These are phyloP conservation scores for Alethe castanea DNA, from an alignment of 2,113 vertebrate genomes.

Conservation along the genomic window DNA sequence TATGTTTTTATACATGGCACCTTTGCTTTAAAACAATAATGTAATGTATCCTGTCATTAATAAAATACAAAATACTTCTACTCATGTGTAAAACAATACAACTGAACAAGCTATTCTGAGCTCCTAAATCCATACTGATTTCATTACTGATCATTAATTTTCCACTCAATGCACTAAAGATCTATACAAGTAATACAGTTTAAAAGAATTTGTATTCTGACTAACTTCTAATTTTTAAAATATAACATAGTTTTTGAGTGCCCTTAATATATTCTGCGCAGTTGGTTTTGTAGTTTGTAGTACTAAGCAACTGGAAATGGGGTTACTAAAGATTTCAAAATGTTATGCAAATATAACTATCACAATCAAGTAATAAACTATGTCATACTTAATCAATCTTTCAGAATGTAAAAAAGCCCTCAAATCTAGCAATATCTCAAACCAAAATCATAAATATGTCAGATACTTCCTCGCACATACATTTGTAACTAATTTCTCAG, in stretches of 20 bases:
- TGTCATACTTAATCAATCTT: neutral
- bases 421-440: neutral
- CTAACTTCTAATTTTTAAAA: neutral
- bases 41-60: neutral
- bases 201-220: neutral
- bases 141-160: neutral
- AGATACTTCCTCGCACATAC: neutral
- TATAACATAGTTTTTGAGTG: neutral
- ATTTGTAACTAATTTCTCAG: neutral
- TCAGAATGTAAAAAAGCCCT: neutral
- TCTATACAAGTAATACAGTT: neutral
- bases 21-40: neutral
- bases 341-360: neutral
- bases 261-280: neutral
- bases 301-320: accelerated
- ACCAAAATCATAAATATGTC: neutral
- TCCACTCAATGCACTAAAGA: neutral
- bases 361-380: neutral
- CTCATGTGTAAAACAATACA: neutral
- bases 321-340: neutral
- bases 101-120: neutral
- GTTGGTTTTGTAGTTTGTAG: neutral
- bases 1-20: neutral
- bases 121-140: neutral
- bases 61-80: neutral